phyloP scores from a whole-genome alignment of 1,140 invertebrate species.

The Lordiphosa stackelbergi region DNA sequence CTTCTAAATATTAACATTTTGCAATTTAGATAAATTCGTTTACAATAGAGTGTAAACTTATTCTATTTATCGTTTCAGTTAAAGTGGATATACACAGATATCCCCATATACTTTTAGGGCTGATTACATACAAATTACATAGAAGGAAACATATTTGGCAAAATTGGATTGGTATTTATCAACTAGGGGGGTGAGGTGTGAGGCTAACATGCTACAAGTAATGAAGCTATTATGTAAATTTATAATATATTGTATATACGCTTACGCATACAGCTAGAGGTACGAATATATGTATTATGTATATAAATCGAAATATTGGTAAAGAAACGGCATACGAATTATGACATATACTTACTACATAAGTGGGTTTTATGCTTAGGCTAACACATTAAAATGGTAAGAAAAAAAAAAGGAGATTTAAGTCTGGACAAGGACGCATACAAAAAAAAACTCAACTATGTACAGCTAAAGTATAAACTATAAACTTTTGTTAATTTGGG shows the following conservation, averaged over 20 bases:
- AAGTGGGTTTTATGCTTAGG: conserved; percentile 7
- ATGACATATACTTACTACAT: conserved; percentile 17
- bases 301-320: conserved; percentile 21
- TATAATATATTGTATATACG: background rate
- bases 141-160: conserved; percentile 67
- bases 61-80: conserved; percentile 20
- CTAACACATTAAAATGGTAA: conserved; percentile 40
- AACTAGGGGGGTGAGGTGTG: conserved; percentile 26
- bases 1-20: conserved; percentile 48
- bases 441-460: conserved; percentile 56
- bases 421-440: conserved; percentile 7
- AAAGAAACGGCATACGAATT: conserved; percentile 1
- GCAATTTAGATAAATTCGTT: conserved; percentile 51
- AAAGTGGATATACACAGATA: conserved; percentile 26
- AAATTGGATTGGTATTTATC: conserved; percentile 59
- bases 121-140: conserved; percentile 33
- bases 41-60: conserved; percentile 39
- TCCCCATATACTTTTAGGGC: conserved; percentile 20
- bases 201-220: background rate
- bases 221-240: background rate
- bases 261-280: background rate
- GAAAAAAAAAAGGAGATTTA: conserved; percentile 4
- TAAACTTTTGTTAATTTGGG: background rate
- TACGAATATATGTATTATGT: conserved; percentile 1
- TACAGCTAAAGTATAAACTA: conserved; percentile 51